Evolutionary conservation across 1,140 invertebrate genomes (phyloP).

Genomic region (Scaptomyza graminum): DNA sequence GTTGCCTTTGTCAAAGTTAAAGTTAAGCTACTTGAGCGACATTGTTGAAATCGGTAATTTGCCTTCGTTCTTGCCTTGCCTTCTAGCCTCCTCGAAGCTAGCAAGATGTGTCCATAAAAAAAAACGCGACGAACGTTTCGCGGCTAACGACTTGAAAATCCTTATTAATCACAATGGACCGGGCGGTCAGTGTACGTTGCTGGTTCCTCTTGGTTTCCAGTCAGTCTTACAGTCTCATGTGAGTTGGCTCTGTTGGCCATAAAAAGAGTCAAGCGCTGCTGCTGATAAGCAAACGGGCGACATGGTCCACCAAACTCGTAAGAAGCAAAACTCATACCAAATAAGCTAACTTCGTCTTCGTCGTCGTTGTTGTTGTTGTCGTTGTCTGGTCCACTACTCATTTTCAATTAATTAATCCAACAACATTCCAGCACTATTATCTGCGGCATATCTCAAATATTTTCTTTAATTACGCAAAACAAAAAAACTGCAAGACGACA

Average conservation of each 20-base stretch:
- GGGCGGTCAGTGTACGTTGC: conserved; percentile 19
- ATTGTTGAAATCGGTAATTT: conserved; percentile 82
- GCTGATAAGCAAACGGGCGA: conserved; percentile 79
- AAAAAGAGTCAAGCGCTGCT: conserved; percentile 71
- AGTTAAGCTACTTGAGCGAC: conserved; percentile 80
- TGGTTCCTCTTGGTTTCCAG: too few species aligned
- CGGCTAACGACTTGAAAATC: conserved; percentile 80
- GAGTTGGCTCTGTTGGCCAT: conserved; percentile 60
- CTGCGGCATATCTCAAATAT: conserved; percentile 80
- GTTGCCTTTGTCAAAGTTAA: conserved; percentile 74
- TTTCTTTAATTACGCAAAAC: conserved; percentile 78
- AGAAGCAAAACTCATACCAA: conserved; percentile 34
- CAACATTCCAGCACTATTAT: conserved; percentile 81
- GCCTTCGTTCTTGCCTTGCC: conserved; percentile 50
- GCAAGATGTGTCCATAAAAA: conserved; percentile 55
- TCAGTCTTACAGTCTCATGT: conserved; percentile 35
- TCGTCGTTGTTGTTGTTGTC: conserved; percentile 7
- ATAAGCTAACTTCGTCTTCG: conserved; percentile 49
- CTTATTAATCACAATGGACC: conserved; percentile 76
- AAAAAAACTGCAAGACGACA: conserved; percentile 15
- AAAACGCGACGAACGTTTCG: conserved; percentile 19
- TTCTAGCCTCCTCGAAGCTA: conserved; percentile 7
- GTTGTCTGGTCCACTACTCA: conserved; percentile 66
- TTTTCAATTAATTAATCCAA: conserved; percentile 83
- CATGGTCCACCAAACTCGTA: conserved; percentile 66